phyloP scores from a whole-genome alignment of 2,797 vertebrate species.

The Hippoglossus hippoglossus region DNA sequence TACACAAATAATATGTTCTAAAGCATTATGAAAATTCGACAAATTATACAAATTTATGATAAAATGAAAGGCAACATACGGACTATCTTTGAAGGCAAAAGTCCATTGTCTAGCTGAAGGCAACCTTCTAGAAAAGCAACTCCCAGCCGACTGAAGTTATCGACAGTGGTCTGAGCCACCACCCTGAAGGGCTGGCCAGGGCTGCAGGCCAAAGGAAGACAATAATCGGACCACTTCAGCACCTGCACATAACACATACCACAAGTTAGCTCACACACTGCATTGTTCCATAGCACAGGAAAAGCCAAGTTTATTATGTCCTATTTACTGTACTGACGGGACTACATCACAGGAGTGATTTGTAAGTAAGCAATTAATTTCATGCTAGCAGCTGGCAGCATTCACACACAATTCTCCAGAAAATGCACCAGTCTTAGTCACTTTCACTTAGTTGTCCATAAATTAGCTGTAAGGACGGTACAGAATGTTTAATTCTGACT shows the following conservation, averaged over 20 bases:
- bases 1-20: background rate
- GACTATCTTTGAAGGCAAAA: conserved; percentile 90
- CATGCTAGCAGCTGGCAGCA: too few species aligned
- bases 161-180: conserved; percentile 90
- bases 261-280: conserved; percentile 6
- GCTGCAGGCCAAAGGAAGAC: conserved; percentile 88
- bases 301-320: background rate
- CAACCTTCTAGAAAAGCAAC: conserved; percentile 95
- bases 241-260: conserved; percentile 76
- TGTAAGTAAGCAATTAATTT: background rate
- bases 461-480: too few species aligned
- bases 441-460: too few species aligned
- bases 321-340: background rate
- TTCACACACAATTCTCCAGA: too few species aligned
- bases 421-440: too few species aligned
- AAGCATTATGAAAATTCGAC: background rate
- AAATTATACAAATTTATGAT: background rate
- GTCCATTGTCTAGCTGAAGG: conserved; percentile 91
- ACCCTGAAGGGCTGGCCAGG: conserved; percentile 88
- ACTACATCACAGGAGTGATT: background rate
- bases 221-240: conserved; percentile 93
- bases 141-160: conserved; percentile 92
- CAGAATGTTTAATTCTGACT: too few species aligned
- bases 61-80: conserved; percentile 84
- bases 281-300: background rate